phyloP scores from a whole-genome alignment of 2,113 vertebrate species.

The Oxyruncus cristatus region DNA sequence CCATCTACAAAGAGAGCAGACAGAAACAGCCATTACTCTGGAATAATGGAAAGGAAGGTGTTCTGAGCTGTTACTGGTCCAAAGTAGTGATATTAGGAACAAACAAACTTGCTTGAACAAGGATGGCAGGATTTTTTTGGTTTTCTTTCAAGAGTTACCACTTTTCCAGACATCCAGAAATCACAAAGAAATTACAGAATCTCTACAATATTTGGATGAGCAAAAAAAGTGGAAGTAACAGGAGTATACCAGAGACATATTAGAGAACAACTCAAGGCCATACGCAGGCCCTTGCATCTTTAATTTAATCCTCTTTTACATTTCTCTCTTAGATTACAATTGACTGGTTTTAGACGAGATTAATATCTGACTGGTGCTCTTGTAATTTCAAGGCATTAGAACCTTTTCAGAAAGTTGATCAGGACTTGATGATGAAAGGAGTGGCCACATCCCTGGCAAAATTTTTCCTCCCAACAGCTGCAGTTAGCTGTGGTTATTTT shows the following conservation, averaged over 20 bases:
- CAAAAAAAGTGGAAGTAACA: not conserved
- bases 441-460: not conserved
- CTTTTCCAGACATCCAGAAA: not conserved
- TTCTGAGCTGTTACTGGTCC: not conserved
- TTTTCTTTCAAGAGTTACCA: not conserved
- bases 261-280: not conserved
- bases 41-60: not conserved
- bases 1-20: slow-evolving; percentile 56
- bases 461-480: not conserved
- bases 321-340: not conserved
- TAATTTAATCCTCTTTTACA: not conserved
- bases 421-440: not conserved
- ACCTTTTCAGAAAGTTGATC: not conserved
- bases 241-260: not conserved
- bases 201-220: not conserved
- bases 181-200: not conserved
- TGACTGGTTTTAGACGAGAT: not conserved
- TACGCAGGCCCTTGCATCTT: not conserved
- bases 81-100: not conserved
- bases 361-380: not conserved
- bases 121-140: not conserved
- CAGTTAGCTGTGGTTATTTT: not conserved
- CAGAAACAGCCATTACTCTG: slow-evolving; percentile 17
- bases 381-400: not conserved
- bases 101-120: not conserved